phyloP scores from a whole-genome alignment of 2,888 invertebrate genomes.

The Acanthosoma haemorrhoidale region DNA sequence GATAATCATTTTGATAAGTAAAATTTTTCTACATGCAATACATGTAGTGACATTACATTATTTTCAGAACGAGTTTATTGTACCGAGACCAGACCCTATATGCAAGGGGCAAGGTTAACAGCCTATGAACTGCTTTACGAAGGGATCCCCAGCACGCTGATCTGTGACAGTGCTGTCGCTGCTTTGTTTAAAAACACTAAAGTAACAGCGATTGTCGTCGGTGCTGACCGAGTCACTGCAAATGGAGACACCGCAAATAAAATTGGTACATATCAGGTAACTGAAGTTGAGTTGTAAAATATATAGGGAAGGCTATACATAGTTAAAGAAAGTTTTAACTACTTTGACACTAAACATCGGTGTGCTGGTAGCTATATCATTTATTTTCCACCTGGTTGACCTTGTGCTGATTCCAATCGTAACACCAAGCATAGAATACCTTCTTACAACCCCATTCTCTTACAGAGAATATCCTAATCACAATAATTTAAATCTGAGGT shows the following conservation, averaged over 20 bases:
- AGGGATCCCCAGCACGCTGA: slow-evolving; percentile 83
- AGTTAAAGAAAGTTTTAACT: too few species aligned
- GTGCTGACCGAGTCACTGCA: slow-evolving; percentile 89
- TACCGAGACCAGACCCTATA: slow-evolving; percentile 97
- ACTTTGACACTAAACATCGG: too few species aligned
- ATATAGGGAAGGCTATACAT: too few species aligned
- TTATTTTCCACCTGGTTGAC: too few species aligned
- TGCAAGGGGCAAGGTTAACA: slow-evolving; percentile 92
- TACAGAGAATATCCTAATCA: too few species aligned
- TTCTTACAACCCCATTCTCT: too few species aligned
- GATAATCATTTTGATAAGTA: too few species aligned
- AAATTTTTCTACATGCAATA: neutral
- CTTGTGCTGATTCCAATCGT: too few species aligned
- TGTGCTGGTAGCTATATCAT: too few species aligned
- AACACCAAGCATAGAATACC: too few species aligned
- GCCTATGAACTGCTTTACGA: slow-evolving; percentile 92
- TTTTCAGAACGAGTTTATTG: slow-evolving; percentile 80
- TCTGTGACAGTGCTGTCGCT: slow-evolving; percentile 94
- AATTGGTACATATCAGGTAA: slow-evolving; percentile 87
- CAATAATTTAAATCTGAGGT: too few species aligned
- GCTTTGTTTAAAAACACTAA: slow-evolving; percentile 77
- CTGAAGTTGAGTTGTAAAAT: neutral
- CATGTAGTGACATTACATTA: neutral
- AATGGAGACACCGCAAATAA: slow-evolving; percentile 99
- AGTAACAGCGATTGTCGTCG: slow-evolving; percentile 90